phyloP scores from a whole-genome alignment of 2,797 vertebrate species.

The Myotis myotis region DNA sequence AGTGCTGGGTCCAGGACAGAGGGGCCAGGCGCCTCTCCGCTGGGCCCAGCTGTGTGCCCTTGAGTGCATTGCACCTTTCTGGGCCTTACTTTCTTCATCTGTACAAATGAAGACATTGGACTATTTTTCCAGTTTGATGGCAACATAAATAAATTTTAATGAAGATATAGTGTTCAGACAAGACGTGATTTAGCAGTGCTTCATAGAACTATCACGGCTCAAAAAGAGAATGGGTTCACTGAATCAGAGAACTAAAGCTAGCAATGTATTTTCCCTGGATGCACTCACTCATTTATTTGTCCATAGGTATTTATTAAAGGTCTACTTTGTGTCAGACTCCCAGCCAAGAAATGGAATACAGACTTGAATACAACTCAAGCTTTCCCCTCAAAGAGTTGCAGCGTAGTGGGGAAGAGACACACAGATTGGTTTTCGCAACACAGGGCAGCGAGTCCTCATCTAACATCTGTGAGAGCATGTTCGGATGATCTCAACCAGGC shows the following conservation, averaged over 20 bases:
- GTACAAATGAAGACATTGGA: neutral
- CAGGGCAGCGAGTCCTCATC: neutral
- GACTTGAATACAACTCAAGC: neutral
- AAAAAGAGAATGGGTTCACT: neutral
- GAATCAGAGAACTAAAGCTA: neutral
- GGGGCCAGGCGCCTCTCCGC: neutral
- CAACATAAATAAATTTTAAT: constrained; percentile 6
- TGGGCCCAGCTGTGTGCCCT: no score
- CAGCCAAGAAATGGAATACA: neutral
- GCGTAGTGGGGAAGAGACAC: neutral
- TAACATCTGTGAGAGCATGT: neutral
- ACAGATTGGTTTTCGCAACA: neutral
- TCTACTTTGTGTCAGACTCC: neutral
- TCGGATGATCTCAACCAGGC: neutral
- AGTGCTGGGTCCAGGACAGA: neutral
- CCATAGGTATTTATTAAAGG: neutral
- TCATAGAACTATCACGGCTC: neutral
- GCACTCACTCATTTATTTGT: neutral
- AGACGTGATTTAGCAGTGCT: neutral
- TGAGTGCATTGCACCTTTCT: neutral
- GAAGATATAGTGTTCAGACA: neutral
- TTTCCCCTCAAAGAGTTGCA: constrained; percentile 12
- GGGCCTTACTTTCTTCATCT: neutral
- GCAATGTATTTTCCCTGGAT: neutral
- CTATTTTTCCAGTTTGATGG: neutral